phyloP scores from a whole-genome alignment of 2,888 invertebrate genomes.

The Hirtodrosophila trivittata region DNA sequence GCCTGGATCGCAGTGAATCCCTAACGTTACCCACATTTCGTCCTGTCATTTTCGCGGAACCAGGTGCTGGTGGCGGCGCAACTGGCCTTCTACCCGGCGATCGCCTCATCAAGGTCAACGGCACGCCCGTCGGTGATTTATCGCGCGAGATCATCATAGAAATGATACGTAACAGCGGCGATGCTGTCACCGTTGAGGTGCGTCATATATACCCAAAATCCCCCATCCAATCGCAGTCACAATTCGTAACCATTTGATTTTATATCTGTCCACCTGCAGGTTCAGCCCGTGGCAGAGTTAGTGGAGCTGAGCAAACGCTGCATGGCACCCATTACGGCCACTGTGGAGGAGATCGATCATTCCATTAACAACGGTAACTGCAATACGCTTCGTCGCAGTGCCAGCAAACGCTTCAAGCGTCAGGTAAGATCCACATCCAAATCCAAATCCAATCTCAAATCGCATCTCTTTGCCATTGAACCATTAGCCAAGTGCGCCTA shows the following conservation, averaged over 20 bases:
- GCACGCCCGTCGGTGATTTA: slow-evolving; percentile 92
- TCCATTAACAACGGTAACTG: slow-evolving; percentile 83
- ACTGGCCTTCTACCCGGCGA: slow-evolving; percentile 97
- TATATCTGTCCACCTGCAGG: slow-evolving; percentile 86
- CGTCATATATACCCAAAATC: slow-evolving; percentile 62
- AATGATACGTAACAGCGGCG: slow-evolving; percentile 93
- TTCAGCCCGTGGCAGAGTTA: slow-evolving; percentile 96
- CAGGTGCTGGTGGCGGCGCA: slow-evolving; percentile 90
- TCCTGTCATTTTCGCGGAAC: slow-evolving; percentile 95
- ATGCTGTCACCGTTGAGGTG: slow-evolving; percentile 93
- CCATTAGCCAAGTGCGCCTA: slow-evolving; percentile 24
- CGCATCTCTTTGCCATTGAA: background rate
- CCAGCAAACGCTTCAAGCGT: slow-evolving; percentile 90
- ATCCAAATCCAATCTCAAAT: no score
- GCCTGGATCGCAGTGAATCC: slow-evolving; percentile 87
- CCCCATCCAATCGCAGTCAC: background rate
- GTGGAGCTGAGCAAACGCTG: slow-evolving; percentile 94
- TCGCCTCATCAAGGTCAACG: slow-evolving; percentile 95
- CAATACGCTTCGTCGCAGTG: slow-evolving; percentile 93
- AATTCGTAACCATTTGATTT: background rate
- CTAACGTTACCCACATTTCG: slow-evolving; percentile 81
- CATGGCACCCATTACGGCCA: slow-evolving; percentile 78
- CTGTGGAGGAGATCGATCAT: slow-evolving; percentile 80
- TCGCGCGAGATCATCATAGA: slow-evolving; percentile 96
- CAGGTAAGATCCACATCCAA: slow-evolving; percentile 67